Base-by-base conservation (phyloP, 2,888 invertebrate species). In the Himalopsyche tibetana region DNA sequence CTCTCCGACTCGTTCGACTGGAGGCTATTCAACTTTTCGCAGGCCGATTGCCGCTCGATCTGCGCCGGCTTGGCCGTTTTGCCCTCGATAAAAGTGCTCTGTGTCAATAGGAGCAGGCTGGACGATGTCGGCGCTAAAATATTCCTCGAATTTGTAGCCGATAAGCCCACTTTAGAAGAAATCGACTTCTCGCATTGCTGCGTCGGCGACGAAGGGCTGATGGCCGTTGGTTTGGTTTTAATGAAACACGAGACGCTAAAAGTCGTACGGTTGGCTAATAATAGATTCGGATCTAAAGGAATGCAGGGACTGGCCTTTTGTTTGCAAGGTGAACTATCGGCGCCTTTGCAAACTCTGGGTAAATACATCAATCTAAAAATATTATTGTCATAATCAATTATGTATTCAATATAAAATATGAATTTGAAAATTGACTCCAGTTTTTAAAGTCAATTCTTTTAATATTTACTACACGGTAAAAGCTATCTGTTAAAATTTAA, bases 151-250 rank as follows among this genome's bases (percentile, higher is more conserved):
- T 92, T 93, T 88, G 90, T 93, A 36, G 91, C 92, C 0, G 93
- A 93, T 88, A 92, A 93, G 88, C 92, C 92, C 87, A 90, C 92
- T 89, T 91, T 95, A 51, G 92, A 93, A 88, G 94, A 95, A 89
- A 89, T 96, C 55, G 95, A 95, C 90, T 93, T 96, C 82, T 95
- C 95, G 87, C 94, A 95, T 90, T 95, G 95, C 90, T 93, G 94
- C 89, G 94, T 95, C 82, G 94, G 93, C 4, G 94, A 95, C 90
- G 92, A 92, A 80, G 95, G 95, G 0, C 94, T 95, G 89, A 92
- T 94, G 85, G 95, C 95, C 28, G 91, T 95, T 3, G 95, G 94
- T 0, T 95, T 94, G 88, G 91, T 94, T 87, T 92, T 94, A 83
- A 91, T 89, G 55, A 89, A 92, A 12, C 94, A 94, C 89, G 91